Evolutionary conservation across 2,113 vertebrate species (phyloP).

Genomic region (Hipposideros armiger): DNA sequence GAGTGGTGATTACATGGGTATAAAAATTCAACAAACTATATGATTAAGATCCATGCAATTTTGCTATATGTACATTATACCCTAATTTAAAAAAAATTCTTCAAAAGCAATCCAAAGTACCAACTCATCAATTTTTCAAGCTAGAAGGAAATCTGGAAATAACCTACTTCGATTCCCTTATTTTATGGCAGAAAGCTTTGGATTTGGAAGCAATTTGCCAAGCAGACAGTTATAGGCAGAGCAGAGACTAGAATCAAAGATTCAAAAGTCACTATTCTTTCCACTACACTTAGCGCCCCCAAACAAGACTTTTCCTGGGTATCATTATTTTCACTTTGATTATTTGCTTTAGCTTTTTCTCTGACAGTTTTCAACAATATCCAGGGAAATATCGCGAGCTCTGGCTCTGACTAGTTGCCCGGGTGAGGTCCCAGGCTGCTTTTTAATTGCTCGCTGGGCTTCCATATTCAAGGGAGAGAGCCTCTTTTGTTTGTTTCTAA

Average conservation of each 20-base stretch:
- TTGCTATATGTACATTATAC: neutral
- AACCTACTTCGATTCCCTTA: neutral
- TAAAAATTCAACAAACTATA: constrained; percentile 22
- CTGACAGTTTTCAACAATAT: constrained; percentile 63
- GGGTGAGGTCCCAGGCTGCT: constrained; percentile 44
- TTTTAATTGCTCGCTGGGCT: constrained; percentile 45
- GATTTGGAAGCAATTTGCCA: neutral
- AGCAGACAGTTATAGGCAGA: neutral
- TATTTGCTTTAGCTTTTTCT: constrained; percentile 71
- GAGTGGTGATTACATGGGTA: neutral
- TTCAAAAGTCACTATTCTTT: neutral
- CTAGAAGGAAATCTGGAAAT: neutral
- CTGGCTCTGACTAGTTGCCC: neutral
- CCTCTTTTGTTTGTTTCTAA: constrained; percentile 70
- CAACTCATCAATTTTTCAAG: constrained; percentile 28
- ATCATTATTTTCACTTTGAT: constrained; percentile 62
- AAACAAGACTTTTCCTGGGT: constrained; percentile 13
- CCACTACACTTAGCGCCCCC: neutral
- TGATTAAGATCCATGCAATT: neutral
- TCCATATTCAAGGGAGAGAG: constrained; percentile 13
- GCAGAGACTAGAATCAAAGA: constrained; percentile 3
- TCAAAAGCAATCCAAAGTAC: constrained; percentile 33
- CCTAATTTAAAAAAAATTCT: neutral
- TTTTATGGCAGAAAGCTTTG: constrained; percentile 6
- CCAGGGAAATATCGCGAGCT: constrained; percentile 17